Evolutionary conservation across 2,113 vertebrate genomes (phyloP).

Genomic region (Toxotes chatareus): DNA sequence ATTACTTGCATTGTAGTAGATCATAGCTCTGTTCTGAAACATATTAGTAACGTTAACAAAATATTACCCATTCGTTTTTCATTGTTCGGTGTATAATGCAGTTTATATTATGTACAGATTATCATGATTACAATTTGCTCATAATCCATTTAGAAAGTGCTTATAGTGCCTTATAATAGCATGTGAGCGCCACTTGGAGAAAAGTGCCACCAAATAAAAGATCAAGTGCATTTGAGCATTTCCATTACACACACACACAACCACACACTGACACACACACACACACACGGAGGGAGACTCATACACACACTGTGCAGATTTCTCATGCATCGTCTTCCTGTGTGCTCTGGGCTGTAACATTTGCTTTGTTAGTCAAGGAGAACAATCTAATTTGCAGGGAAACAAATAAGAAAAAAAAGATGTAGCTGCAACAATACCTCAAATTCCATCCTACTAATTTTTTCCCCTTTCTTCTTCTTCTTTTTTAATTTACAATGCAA

Average conservation of each 20-base stretch:
- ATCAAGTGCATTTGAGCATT: conserved; percentile 68
- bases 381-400: conserved; percentile 85
- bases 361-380: conserved; percentile 82
- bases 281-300: conserved; percentile 23
- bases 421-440: conserved; percentile 77
- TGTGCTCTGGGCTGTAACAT: conserved; percentile 80
- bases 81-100: conserved; percentile 47
- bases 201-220: conserved; percentile 71
- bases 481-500: conserved; percentile 85
- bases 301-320: conserved; percentile 67
- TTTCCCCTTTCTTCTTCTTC: conserved; percentile 50
- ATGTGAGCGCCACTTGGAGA: conserved; percentile 65
- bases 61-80: conserved; percentile 18
- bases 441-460: conserved; percentile 69
- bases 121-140: conserved; percentile 62
- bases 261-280: conserved; percentile 36
- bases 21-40: background rate
- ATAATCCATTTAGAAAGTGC: conserved; percentile 66
- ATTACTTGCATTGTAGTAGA: background rate
- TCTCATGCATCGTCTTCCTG: conserved; percentile 74
- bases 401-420: conserved; percentile 79
- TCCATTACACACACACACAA: conserved; percentile 40
- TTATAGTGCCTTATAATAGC: conserved; percentile 57
- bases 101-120: conserved; percentile 58
- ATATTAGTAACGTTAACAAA: background rate